Percentiles rank a stretch among this genome's conserved stretches.
phyloP scores from a whole-genome alignment of 2,797 vertebrate species.

The Myotis vivesi region DNA sequence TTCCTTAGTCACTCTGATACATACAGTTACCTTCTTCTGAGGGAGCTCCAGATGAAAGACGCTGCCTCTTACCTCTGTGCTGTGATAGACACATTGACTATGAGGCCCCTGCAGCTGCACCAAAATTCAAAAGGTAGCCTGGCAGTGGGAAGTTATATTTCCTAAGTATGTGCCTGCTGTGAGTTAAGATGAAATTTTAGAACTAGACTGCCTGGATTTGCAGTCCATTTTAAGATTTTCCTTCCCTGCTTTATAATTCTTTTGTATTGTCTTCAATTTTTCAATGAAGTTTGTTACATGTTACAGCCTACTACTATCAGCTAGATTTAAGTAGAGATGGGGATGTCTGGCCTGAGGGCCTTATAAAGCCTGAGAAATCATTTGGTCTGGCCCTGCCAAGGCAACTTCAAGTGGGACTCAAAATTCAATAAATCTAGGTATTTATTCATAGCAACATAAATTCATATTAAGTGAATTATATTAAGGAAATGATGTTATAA shows the following conservation, averaged over 20 bases:
- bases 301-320: neutral
- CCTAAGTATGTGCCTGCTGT: neutral
- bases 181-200: neutral
- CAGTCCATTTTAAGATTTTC: neutral
- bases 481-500: too few species aligned
- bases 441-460: too few species aligned
- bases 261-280: neutral
- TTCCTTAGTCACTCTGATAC: neutral
- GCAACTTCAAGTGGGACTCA: too few species aligned
- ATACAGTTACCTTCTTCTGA: conserved; percentile 37
- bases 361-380: too few species aligned
- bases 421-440: too few species aligned
- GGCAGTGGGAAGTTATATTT: neutral
- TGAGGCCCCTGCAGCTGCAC: neutral
- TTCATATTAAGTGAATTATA: too few species aligned
- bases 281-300: neutral
- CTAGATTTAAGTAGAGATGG: neutral
- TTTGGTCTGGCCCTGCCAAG: too few species aligned
- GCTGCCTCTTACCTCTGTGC: conserved; percentile 57
- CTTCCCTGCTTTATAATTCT: neutral
- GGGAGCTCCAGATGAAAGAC: conserved; percentile 11
- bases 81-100: conserved; percentile 20
- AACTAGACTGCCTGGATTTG: neutral
- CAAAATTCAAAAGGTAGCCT: neutral
- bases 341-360: too few species aligned